Conservation (phyloP, 2,797 vertebrate species). For the Parotocinclus haroldoi region DNA sequence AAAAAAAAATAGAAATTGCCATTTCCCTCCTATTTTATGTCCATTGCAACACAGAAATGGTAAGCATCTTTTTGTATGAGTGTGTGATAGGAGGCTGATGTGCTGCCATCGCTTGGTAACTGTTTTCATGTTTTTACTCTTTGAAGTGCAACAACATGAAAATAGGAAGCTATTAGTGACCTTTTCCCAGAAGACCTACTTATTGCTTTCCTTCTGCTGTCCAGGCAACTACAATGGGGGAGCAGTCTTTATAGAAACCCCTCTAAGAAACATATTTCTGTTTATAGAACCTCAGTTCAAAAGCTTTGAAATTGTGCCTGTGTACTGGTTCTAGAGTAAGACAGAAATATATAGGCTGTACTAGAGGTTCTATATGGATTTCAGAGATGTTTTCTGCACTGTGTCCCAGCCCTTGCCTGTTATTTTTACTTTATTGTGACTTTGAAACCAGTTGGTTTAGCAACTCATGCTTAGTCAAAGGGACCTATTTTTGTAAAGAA, state of each 20-base stretch:
- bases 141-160: conserved; percentile 16
- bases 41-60: background rate
- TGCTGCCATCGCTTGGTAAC: conserved; percentile 7
- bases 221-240: background rate
- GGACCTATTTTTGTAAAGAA: conserved; percentile 47
- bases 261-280: background rate
- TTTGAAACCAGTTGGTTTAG: conserved; percentile 29
- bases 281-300: conserved; percentile 1
- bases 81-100: conserved; percentile 13
- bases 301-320: background rate
- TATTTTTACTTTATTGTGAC: conserved; percentile 15
- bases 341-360: background rate
- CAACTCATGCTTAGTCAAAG: conserved; percentile 40
- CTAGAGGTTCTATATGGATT: no score
- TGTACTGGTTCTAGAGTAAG: background rate
- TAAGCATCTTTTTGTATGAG: conserved; percentile 4
- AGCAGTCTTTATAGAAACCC: background rate
- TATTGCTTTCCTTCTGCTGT: conserved; percentile 17
- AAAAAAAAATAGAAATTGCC: background rate
- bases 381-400: background rate
- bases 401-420: conserved; percentile 5
- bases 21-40: no score
- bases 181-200: conserved; percentile 35
- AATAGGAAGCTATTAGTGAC: conserved; percentile 34
- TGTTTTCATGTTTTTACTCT: conserved; percentile 24